Percentiles rank a stretch among this genome's conserved stretches.
Conservation (phyloP, 2,113 vertebrate species). For the Peromyscus leucopus region DNA sequence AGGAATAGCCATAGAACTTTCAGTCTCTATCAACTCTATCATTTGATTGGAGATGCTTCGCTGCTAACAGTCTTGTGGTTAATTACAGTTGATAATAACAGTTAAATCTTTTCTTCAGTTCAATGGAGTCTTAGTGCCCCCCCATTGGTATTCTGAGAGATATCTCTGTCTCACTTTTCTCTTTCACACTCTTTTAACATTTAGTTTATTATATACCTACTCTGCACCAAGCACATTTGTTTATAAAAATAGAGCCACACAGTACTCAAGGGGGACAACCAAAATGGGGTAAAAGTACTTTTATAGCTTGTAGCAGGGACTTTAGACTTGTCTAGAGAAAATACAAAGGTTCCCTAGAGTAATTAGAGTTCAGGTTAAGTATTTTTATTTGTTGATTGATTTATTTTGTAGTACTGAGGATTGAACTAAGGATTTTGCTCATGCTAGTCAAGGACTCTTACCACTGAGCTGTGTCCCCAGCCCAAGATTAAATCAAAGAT, state of each 20-base stretch:
- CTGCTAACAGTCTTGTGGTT: conserved; percentile 1
- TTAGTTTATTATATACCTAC: background rate
- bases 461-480: background rate
- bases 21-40: background rate
- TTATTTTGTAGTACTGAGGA: background rate
- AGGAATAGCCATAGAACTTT: background rate
- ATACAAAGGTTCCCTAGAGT: background rate
- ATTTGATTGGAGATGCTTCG: background rate
- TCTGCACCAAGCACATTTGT: background rate
- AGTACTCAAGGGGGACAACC: background rate
- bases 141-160: background rate
- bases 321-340: background rate
- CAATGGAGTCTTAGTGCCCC: background rate
- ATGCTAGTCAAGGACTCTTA: background rate
- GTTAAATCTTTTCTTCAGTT: background rate
- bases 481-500: background rate
- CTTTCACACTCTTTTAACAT: background rate
- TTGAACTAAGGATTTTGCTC: background rate
- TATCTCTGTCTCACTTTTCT: background rate
- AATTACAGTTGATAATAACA: conserved; percentile 10
- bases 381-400: background rate
- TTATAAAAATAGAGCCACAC: background rate
- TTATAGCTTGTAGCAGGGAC: background rate
- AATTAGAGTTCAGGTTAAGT: background rate
- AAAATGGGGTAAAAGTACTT: background rate